Base-by-base conservation (phyloP, 2,113 vertebrate genomes). In the Ameiurus melas region DNA sequence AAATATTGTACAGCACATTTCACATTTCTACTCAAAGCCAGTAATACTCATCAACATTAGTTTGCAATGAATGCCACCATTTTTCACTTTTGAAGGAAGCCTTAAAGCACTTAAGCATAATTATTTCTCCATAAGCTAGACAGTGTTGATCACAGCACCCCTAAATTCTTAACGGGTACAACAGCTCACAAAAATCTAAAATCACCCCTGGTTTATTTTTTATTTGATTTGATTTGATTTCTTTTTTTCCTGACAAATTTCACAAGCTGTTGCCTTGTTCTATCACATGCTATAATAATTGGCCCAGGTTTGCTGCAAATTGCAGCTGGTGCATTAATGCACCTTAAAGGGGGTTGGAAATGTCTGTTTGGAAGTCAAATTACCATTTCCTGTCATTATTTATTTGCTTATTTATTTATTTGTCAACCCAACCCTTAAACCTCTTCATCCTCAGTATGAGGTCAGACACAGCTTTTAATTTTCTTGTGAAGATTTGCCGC, bases 101-200 rank as follows among this genome's bases (percentile, higher is more conserved):
- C 92, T 92, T 81, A 93, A 92, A 94, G 93, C 95, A 95, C 94
- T 95, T 95, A 94, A 92, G 93, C 91, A 92, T 94, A 95, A 95
- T 95, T 94, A 94, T 93, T 94, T 86, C 90, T 90, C 94, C 93
- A 94, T 94, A 90, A 94, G 92, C 89, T 87, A 91, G 91, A 92
- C 93, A 86, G 92, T 91, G 91, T 93, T 88, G 86, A 92, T 83
- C 93, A 92, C 91, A 92, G 92, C 91, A 91, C 90, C 92, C 89
- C 87, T 90, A 85, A 89, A 94, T 91, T 90, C 88, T 90, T 90
- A 85, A 78, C 39, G 5, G 77, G 81, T 86, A 79, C 91, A 87
- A 70, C 83, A 89, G 88, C 89, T 78, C n/a, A 89, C 85, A 8
- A 90, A 92, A 87, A 89, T 89, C 58, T 77, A 53, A 66, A 58